Evolutionary conservation across 2,797 vertebrate species (phyloP).

Genomic region (Valencia hispanica): DNA sequence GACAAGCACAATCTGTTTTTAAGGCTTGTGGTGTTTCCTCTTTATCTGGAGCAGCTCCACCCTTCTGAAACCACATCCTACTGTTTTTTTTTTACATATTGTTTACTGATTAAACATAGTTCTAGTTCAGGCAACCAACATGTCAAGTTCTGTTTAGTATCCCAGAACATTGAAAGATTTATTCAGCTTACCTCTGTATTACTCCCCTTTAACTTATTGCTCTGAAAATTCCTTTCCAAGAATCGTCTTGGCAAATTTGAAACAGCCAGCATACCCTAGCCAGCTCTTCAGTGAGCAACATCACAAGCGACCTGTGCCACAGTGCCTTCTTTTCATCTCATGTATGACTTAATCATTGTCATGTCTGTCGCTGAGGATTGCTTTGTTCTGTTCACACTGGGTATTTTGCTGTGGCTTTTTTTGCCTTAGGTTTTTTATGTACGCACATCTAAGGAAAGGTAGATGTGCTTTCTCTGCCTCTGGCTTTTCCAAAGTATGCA

Average conservation of each 20-base stretch:
- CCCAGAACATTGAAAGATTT: neutral
- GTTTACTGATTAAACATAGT: neutral
- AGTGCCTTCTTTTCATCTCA: neutral
- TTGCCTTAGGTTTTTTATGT: conserved; percentile 15
- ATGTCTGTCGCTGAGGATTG: conserved; percentile 9
- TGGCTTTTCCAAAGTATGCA: conserved; percentile 5
- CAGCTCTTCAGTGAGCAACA: neutral
- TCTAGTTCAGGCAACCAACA: neutral
- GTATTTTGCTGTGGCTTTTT: neutral
- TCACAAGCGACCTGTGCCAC: neutral
- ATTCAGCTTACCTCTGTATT: neutral
- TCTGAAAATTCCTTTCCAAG: neutral
- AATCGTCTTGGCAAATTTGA: conserved; percentile 7
- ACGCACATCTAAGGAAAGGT: conserved; percentile 5
- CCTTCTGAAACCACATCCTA: neutral
- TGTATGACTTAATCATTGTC: conserved; percentile 14
- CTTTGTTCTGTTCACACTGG: conserved; percentile 7
- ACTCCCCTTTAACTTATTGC: neutral
- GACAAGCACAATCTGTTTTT: neutral
- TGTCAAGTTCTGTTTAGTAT: neutral
- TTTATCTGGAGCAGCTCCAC: neutral
- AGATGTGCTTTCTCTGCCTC: conserved; percentile 9
- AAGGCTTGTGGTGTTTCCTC: neutral
- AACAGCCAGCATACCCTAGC: neutral
- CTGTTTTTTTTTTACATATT: neutral